Evolutionary conservation across 2,797 vertebrate species (phyloP).

Genomic region (Hemitrygon akajei): DNA sequence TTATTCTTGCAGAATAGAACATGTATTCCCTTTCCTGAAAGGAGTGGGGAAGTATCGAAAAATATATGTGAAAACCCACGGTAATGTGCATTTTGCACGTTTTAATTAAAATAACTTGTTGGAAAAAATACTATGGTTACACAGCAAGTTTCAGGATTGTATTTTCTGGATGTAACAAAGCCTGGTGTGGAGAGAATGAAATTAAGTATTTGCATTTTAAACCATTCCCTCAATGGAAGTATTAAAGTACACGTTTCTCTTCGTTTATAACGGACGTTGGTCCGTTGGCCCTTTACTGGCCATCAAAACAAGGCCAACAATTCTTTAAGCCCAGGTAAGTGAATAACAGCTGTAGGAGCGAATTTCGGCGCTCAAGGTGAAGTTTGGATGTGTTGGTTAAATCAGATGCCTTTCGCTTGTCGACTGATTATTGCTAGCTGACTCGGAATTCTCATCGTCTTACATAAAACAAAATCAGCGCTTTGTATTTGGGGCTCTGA

Average conservation of each 20-base stretch:
- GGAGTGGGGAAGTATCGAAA: too few species aligned
- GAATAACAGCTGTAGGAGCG: neutral
- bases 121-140: too few species aligned
- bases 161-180: neutral
- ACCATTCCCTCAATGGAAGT: neutral
- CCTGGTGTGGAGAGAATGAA: neutral
- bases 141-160: neutral
- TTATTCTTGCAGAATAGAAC: too few species aligned
- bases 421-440: neutral
- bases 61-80: too few species aligned
- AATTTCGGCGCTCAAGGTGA: neutral
- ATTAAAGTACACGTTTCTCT: neutral
- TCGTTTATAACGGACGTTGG: too few species aligned
- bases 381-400: neutral
- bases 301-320: neutral
- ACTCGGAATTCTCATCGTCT: neutral
- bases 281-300: too few species aligned
- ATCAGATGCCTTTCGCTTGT: neutral
- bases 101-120: slow-evolving; percentile 27
- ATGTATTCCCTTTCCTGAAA: neutral
- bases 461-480: neutral
- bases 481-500: neutral
- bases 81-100: neutral
- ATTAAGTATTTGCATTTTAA: neutral
- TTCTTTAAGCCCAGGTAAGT: neutral